Conservation (phyloP, 2,113 vertebrate genomes). For the Psittacus erithacus region DNA sequence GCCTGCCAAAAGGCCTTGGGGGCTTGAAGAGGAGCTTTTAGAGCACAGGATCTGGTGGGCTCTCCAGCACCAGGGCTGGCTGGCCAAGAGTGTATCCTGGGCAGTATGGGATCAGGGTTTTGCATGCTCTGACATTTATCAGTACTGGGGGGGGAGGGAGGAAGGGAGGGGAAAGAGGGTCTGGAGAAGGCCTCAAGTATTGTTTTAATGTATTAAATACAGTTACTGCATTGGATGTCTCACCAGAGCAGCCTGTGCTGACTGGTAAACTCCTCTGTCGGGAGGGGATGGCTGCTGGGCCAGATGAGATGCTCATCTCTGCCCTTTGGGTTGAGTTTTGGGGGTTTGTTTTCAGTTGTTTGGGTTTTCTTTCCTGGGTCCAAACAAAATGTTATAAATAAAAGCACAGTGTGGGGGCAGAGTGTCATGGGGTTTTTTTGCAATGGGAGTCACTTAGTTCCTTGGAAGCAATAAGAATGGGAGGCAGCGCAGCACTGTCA, state of each 20-base stretch:
- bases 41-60: constrained; percentile 14
- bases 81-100: background rate
- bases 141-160: background rate
- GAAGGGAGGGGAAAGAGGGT: background rate
- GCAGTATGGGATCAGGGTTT: constrained; percentile 37
- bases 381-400: constrained; percentile 30
- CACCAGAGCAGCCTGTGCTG: background rate
- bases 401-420: background rate
- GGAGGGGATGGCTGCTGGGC: background rate
- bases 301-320: background rate
- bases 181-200: background rate
- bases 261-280: accelerated
- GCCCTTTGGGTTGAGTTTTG: background rate
- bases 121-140: constrained; percentile 45
- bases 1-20: background rate
- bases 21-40: background rate
- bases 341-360: background rate
- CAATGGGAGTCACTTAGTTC: background rate
- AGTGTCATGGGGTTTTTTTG: background rate
- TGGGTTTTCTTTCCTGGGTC: background rate
- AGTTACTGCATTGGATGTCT: background rate
- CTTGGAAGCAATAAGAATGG: accelerated
- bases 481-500: background rate
- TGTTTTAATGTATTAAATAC: constrained; percentile 40
- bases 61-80: background rate